Percentiles rank a stretch among this genome's conserved stretches.
Evolutionary conservation across 2,113 vertebrate genomes (phyloP).

Genomic region (Rynchops niger): DNA sequence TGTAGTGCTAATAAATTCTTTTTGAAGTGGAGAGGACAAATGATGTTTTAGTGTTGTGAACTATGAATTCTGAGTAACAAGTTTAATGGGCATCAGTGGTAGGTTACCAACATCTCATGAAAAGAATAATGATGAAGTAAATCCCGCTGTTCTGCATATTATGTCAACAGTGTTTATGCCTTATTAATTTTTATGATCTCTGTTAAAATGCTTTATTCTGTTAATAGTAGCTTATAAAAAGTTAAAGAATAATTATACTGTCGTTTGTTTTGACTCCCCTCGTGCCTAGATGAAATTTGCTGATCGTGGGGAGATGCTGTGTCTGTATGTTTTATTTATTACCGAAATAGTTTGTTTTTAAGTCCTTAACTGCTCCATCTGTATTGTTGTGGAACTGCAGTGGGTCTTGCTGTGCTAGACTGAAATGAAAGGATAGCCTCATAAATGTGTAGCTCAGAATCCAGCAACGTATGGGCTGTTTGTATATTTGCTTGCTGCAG

Average conservation of each 20-base stretch:
- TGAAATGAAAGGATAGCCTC: neutral
- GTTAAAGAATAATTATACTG: neutral
- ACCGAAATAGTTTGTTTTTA: constrained; percentile 6
- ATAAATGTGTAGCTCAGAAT: neutral
- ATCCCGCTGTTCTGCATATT: neutral
- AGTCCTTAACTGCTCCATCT: neutral
- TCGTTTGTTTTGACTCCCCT: neutral
- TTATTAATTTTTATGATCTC: neutral
- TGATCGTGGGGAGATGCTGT: neutral
- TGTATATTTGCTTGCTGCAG: neutral
- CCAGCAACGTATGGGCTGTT: neutral
- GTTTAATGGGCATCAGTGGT: neutral
- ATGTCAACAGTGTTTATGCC: neutral
- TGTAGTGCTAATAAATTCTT: neutral
- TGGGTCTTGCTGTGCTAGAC: neutral
- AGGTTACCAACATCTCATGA: neutral
- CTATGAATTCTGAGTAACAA: neutral
- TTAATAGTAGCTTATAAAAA: neutral
- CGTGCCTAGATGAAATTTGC: neutral
- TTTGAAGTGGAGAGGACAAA: neutral
- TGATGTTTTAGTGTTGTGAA: neutral
- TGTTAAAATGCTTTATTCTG: neutral
- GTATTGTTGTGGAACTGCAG: neutral
- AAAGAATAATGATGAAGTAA: neutral
- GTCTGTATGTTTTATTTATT: neutral